These are phyloP conservation scores for Spheniscus humboldti DNA, from an alignment of 2,797 vertebrate genomes.

Conservation along the genomic window DNA sequence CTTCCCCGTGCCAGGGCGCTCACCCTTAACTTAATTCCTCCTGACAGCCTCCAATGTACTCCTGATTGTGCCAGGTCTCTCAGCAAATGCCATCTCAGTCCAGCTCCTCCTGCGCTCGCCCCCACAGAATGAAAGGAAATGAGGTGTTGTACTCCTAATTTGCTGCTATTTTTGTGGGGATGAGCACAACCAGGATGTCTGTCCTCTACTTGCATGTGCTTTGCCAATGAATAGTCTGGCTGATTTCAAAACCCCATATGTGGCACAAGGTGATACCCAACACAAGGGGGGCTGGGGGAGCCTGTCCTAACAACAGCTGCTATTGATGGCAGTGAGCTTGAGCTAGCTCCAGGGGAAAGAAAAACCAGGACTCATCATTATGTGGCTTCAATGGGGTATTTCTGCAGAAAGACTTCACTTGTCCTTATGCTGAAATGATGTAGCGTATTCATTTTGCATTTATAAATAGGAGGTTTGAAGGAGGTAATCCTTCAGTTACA, in stretches of 20 bases:
- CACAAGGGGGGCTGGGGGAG: background rate
- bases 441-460: background rate
- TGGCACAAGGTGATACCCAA: background rate
- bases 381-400: background rate
- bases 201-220: background rate
- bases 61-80: background rate
- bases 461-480: background rate
- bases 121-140: constrained; percentile 2
- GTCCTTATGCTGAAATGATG: background rate
- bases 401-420: background rate
- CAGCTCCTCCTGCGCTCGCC: background rate
- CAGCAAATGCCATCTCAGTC: background rate
- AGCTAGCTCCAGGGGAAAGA: background rate
- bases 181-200: background rate
- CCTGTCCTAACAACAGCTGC: background rate
- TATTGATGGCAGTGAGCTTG: background rate
- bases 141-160: background rate
- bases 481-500: background rate
- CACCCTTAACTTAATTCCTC: background rate
- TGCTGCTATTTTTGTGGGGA: background rate
- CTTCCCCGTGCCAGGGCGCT: background rate
- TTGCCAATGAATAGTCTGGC: background rate
- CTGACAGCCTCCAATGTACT: background rate
- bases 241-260: fast-evolving
- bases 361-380: background rate